These are phyloP conservation scores for Thaumatotibia leucotreta DNA, from an alignment of 1,140 invertebrate species.

Conservation along the genomic window DNA sequence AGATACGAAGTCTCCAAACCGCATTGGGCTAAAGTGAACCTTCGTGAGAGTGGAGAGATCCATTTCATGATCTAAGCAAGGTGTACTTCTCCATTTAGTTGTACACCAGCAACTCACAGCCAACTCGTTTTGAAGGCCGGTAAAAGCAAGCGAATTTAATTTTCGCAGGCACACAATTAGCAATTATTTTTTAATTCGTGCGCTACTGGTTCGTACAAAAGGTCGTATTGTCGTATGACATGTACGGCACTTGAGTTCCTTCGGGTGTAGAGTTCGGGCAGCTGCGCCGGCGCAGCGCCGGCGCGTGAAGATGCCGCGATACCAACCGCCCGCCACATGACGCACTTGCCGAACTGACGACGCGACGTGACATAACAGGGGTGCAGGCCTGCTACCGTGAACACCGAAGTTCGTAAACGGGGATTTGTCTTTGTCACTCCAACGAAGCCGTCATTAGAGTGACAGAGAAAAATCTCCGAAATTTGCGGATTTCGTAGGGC, in stretches of 20 bases:
- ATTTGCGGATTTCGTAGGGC: too few species aligned
- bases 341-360: conserved; percentile 13
- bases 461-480: too few species aligned
- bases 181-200: conserved; percentile 12
- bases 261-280: neutral
- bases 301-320: conserved; percentile 64
- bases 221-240: neutral
- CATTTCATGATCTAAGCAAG: too few species aligned
- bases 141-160: conserved; percentile 11
- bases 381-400: too few species aligned
- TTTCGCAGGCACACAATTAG: conserved; percentile 12
- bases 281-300: conserved; percentile 23
- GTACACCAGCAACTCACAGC: neutral
- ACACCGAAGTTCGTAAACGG: too few species aligned
- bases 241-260: neutral
- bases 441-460: conserved; percentile 16
- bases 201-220: neutral
- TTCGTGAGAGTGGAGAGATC: too few species aligned
- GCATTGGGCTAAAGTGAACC: too few species aligned
- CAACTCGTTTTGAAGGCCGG: neutral
- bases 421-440: too few species aligned
- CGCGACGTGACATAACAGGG: neutral
- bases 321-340: conserved; percentile 58
- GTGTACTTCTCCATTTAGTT: neutral
- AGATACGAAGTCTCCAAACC: too few species aligned